phyloP scores from a whole-genome alignment of 2,113 vertebrate species.

The Silurus asotus region DNA sequence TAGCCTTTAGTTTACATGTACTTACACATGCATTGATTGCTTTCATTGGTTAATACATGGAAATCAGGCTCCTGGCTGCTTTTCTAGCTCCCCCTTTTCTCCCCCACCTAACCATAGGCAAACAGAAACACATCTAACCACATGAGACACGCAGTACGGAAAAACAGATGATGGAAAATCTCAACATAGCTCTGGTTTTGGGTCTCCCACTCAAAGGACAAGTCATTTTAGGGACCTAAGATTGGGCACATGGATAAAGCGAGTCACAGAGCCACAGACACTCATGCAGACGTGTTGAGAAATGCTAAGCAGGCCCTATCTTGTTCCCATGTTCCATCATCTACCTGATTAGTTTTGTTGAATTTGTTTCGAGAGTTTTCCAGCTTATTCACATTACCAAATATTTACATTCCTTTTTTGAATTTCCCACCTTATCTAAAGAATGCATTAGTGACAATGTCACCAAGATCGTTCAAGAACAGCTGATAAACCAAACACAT shows the following conservation, averaged over 20 bases:
- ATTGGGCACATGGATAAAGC: conserved; percentile 27
- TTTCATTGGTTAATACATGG: conserved; percentile 38
- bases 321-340: conserved; percentile 59
- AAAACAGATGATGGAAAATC: conserved; percentile 63
- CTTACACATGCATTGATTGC: conserved; percentile 35
- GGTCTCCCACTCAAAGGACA: conserved; percentile 60
- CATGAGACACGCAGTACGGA: conserved; percentile 53
- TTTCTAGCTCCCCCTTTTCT: conserved; percentile 50
- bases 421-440: conserved; percentile 61
- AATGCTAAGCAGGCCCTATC: conserved; percentile 22
- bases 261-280: conserved; percentile 23
- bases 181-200: conserved; percentile 63
- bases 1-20: conserved; percentile 43
- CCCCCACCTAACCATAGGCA: conserved; percentile 51
- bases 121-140: conserved; percentile 48
- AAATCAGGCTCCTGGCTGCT: conserved; percentile 29
- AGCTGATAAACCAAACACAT: conserved; percentile 62
- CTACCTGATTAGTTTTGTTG: conserved; percentile 44
- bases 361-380: conserved; percentile 14
- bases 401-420: conserved; percentile 64
- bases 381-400: conserved; percentile 58
- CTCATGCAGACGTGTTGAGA: conserved; percentile 41
- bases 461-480: conserved; percentile 59
- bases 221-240: conserved; percentile 61
- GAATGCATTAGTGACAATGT: conserved; percentile 64